Percentiles rank a stretch among this genome's conserved stretches.
These are phyloP conservation scores for Crenichthys baileyi DNA, from an alignment of 2,797 vertebrate genomes.

Conservation along the genomic window DNA sequence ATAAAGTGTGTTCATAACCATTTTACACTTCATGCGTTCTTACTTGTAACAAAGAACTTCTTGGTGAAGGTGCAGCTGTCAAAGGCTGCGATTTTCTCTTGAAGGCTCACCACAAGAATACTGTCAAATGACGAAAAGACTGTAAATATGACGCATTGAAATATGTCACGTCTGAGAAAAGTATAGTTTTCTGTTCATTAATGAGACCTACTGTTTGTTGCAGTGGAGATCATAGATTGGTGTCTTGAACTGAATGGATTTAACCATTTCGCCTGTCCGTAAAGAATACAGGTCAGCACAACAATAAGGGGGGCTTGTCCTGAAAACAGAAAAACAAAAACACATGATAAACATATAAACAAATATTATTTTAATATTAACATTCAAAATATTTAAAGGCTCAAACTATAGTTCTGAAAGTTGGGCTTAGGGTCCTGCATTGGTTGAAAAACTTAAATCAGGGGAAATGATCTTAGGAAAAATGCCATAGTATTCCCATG, in stretches of 20 bases:
- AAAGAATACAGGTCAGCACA: constrained; percentile 96
- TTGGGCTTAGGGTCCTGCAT: background rate
- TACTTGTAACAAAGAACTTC: constrained; percentile 99
- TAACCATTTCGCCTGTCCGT: constrained; percentile 95
- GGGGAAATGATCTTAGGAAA: background rate
- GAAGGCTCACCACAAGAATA: constrained; percentile 94
- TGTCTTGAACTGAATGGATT: constrained; percentile 99
- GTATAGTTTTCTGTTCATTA: background rate
- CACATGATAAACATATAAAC: background rate
- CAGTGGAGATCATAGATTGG: constrained; percentile 96
- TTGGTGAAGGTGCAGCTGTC: constrained; percentile 99
- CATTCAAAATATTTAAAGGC: background rate
- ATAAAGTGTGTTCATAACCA: background rate
- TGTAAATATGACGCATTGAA: constrained; percentile 11
- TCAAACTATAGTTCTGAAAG: background rate
- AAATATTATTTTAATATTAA: background rate
- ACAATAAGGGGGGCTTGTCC: constrained; percentile 93
- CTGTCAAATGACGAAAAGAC: constrained; percentile 70
- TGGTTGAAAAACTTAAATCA: background rate
- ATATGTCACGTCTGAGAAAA: background rate
- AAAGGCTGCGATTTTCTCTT: constrained; percentile 98
- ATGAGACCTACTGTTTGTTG: constrained; percentile 88
- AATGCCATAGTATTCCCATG: background rate
- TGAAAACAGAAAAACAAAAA: constrained; percentile 54
- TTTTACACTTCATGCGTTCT: constrained; percentile 34